Evolutionary conservation across 1,140 invertebrate species (phyloP), one percentile per base, ranked within the genome.

Genomic region (Physella acuta): DNA sequence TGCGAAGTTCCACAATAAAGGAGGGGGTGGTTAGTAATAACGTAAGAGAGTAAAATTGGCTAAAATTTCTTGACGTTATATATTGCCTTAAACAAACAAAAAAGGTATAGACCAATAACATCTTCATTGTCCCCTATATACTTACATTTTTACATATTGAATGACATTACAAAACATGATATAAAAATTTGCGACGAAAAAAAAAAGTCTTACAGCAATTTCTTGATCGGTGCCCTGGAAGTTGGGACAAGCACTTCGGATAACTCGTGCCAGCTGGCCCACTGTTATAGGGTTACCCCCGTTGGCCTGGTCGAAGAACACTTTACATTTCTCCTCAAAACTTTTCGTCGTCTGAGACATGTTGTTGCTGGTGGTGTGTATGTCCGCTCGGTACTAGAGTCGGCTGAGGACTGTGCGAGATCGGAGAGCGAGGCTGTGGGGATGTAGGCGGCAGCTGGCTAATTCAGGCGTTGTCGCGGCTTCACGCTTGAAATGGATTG

Each of bases 161-260:
- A 17, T 8, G 53, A 26, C 8, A 28, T 17, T 11, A 28, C 11
- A 28, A 5, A 28, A 26, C 8, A 26, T 8, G 53, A 28, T 11
- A 14, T 17, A 17, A 56, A n/a, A 11, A n/a, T 56, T 56, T n/a
- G n/a, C n/a, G 39, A 11, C 20, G 20, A 44, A 11, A 44, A 14
- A 14, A 56, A 14, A 5, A 44, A 1, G n/a, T 39, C 62, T 64
- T 24, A 64, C 62, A 1, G 62, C 62, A 20, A 64, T 64, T 26
- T 64, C 62, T 51, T 49, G 39, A 30, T 64, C 62, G 28, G 62
- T 20, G 11, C 62, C 62, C 52, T 30, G 4, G 24, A 52, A 64
- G 14, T 2, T 52, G 17, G 62, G 62, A 33, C 20, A 30, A 20
- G 49, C 62, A 14, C 52, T 1, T 24, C 62, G 34, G 17, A 64